Evolutionary conservation across 1,140 invertebrate genomes (phyloP).

Genomic region (Drosophila mauritiana): DNA sequence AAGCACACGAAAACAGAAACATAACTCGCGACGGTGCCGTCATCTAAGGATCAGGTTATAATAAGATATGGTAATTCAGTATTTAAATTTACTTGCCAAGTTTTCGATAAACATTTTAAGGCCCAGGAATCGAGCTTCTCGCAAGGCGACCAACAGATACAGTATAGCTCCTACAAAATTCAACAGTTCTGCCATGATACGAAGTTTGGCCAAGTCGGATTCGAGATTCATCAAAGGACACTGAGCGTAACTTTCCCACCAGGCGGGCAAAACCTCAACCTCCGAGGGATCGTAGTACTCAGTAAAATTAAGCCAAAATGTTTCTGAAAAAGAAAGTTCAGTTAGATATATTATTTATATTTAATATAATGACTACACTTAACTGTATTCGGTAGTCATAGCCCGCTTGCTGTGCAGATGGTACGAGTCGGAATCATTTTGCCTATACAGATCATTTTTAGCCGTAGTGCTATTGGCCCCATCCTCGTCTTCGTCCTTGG

Average conservation of each 20-base stretch:
- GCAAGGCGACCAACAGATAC: slow-evolving; percentile 92
- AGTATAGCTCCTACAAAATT: slow-evolving; percentile 91
- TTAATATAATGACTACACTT: not conserved
- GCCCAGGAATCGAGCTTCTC: slow-evolving; percentile 93
- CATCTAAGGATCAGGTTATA: slow-evolving; percentile 86
- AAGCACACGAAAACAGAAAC: slow-evolving; percentile 96
- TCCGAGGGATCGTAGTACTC: slow-evolving; percentile 79
- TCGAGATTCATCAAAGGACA: slow-evolving; percentile 84
- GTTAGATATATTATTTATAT: too few species aligned
- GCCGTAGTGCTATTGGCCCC: slow-evolving; percentile 44
- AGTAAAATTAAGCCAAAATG: slow-evolving; percentile 82
- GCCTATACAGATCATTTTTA: slow-evolving; percentile 56
- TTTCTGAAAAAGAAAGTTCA: slow-evolving; percentile 48
- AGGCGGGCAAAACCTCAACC: slow-evolving; percentile 68
- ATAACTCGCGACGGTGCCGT: slow-evolving; percentile 94
- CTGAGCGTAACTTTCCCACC: slow-evolving; percentile 83
- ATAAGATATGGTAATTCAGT: not conserved
- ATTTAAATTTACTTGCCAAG: slow-evolving; percentile 87
- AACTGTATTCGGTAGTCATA: slow-evolving; percentile 67
- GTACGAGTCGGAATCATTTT: slow-evolving; percentile 2
- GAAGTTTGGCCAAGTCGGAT: slow-evolving; percentile 84
- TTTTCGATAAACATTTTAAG: slow-evolving; percentile 96
- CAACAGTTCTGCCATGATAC: slow-evolving; percentile 89
- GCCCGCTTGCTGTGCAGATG: slow-evolving; percentile 51
- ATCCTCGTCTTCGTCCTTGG: slow-evolving; percentile 71